Evolutionary conservation across 2,113 vertebrate species (phyloP).

Genomic region (human (Homo sapiens)): GRCh38 chr11:25568001-25568500

Average conservation of each 20-base stretch:
- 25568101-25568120: not conserved
- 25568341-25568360: not conserved
- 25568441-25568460: not conserved
- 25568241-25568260: not conserved
- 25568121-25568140: not conserved
- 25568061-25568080: not conserved
- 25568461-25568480: not conserved
- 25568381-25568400: not conserved
- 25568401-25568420: not conserved
- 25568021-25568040: not conserved
- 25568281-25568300: not conserved
- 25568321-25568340: not conserved
- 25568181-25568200: not conserved
- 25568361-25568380: not conserved
- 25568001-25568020: not conserved
- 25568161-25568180: not conserved
- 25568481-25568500: not conserved
- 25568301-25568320: not conserved
- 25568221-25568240: not conserved
- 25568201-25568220: not conserved
- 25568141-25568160: not conserved
- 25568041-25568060: not conserved
- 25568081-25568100: not conserved
- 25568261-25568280: not conserved
- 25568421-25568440: not conserved